phyloP scores from a whole-genome alignment of 2,113 vertebrate genomes.

The Hemiscyllium ocellatum region DNA sequence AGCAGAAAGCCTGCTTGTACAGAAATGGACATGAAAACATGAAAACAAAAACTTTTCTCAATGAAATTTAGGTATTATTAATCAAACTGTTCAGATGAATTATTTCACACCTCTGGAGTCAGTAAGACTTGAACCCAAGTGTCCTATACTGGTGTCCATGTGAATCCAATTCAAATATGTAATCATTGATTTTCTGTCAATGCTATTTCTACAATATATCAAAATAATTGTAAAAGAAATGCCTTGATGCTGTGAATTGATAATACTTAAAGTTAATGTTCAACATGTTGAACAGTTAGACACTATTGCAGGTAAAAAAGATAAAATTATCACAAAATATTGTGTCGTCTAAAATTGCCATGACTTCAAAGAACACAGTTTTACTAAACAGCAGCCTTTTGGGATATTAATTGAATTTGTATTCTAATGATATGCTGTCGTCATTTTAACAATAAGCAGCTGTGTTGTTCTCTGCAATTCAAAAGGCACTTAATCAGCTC shows the following conservation, averaged over 20 bases:
- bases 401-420: constrained; percentile 46
- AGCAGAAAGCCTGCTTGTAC: not conserved
- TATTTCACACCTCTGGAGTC: too few species aligned
- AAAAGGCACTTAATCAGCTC: constrained; percentile 45
- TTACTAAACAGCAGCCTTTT: constrained; percentile 42
- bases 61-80: not conserved
- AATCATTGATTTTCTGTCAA: not conserved
- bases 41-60: not conserved
- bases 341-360: constrained; percentile 37
- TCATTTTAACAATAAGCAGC: constrained; percentile 47
- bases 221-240: not conserved
- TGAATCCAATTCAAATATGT: not conserved
- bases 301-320: not conserved
- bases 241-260: not conserved
- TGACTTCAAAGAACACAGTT: constrained; percentile 46
- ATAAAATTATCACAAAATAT: not conserved
- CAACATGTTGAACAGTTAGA: not conserved
- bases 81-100: too few species aligned
- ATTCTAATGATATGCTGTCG: constrained; percentile 48
- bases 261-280: not conserved
- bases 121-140: too few species aligned
- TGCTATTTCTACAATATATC: not conserved
- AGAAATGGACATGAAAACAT: not conserved
- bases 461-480: constrained; percentile 45
- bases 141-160: too few species aligned